These are phyloP conservation scores for Rotaria magnacalcarata DNA, from an alignment of 2,888 invertebrate genomes.

Conservation along the genomic window DNA sequence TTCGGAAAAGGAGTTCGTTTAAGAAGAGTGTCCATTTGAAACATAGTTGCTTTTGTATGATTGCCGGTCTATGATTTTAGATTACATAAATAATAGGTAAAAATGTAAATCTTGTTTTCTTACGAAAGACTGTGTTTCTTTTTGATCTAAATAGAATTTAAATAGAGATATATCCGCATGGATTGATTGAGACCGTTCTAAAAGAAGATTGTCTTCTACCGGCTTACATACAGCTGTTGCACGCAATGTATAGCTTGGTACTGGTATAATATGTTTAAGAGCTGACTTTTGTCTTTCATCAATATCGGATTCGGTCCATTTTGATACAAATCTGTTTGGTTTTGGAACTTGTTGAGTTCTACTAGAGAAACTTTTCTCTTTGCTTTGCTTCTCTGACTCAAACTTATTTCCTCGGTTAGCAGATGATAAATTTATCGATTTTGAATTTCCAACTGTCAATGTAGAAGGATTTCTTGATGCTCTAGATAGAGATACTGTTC, in stretches of 20 bases:
- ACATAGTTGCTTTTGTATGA: constrained; percentile 22
- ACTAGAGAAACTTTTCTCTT: background rate
- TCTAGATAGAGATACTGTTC: background rate
- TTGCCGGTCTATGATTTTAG: background rate
- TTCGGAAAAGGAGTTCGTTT: background rate
- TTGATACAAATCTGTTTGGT: too few species aligned
- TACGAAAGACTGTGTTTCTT: background rate
- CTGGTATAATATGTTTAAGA: background rate
- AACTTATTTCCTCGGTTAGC: background rate
- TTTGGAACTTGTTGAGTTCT: background rate
- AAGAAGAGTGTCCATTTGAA: background rate
- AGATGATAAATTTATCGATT: background rate
- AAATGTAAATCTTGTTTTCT: background rate
- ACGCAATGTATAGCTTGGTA: background rate
- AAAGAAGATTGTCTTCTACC: background rate
- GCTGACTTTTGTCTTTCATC: background rate
- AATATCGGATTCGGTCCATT: background rate
- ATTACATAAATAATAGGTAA: background rate
- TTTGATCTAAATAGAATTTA: background rate
- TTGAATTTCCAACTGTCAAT: background rate
- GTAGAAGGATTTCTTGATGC: background rate
- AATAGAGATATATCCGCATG: background rate
- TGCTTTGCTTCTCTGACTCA: background rate
- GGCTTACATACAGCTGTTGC: background rate
- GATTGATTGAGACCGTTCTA: background rate